These are phyloP conservation scores for Megaustenia siamemsis DNA, from an alignment of 2,888 invertebrate species.

Conservation along the genomic window DNA sequence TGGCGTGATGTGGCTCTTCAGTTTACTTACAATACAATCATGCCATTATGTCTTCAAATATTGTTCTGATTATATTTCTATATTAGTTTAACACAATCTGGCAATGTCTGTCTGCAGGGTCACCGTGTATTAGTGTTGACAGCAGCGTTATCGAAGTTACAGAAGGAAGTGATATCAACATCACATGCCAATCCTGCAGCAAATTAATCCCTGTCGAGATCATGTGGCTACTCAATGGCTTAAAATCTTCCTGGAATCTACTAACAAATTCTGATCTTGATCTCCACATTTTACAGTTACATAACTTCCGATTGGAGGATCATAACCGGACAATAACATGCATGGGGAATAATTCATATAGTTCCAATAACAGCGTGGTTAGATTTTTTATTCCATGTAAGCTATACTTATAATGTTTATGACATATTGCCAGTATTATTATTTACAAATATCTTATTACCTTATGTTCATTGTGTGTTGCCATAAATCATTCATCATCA, in stretches of 20 bases:
- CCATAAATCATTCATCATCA: too few relatives aligned
- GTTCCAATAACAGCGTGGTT: not conserved
- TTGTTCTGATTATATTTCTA: too few relatives aligned
- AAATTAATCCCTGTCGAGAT: not conserved
- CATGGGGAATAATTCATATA: not conserved
- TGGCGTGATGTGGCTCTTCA: too few relatives aligned
- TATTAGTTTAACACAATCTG: too few relatives aligned
- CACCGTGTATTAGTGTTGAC: not conserved
- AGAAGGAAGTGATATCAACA: not conserved
- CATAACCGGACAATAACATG: conserved; percentile 19
- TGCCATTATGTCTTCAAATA: too few relatives aligned
- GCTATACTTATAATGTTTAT: too few relatives aligned
- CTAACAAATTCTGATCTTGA: not conserved
- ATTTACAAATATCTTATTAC: too few relatives aligned
- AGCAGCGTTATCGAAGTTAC: not conserved
- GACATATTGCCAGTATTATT: too few relatives aligned
- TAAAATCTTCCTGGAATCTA: not conserved
- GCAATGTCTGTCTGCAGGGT: not conserved
- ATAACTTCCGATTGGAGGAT: conserved; percentile 22
- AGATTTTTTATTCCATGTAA: not conserved
- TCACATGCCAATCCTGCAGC: conserved; percentile 1
- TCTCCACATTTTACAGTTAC: not conserved
- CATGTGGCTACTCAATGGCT: not conserved
- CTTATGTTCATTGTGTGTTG: too few relatives aligned
- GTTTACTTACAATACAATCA: too few relatives aligned